These are phyloP conservation scores for Xenopus laevis DNA, from an alignment of 2,113 vertebrate genomes.

Conservation along the genomic window DNA sequence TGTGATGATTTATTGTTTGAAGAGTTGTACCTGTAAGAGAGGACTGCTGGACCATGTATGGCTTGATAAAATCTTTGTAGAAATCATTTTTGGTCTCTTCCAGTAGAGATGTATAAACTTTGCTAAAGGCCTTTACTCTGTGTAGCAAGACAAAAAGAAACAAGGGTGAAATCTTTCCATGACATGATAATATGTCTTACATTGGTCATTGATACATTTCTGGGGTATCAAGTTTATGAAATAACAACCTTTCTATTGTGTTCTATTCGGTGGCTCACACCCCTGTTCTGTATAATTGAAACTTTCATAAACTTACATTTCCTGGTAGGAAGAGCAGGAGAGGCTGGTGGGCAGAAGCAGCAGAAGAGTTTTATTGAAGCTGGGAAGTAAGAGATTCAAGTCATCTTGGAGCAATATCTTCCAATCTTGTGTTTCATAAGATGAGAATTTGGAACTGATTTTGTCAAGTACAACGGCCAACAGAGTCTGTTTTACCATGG, in stretches of 20 bases:
- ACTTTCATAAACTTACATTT: conserved; percentile 8
- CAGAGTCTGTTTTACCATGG: not conserved
- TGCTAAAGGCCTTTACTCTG: conserved; percentile 40
- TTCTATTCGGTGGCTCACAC: not conserved
- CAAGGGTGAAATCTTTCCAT: not conserved
- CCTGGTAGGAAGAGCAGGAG: conserved; percentile 10
- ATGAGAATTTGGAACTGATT: not conserved
- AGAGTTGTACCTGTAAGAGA: not conserved
- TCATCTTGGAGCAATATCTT: not conserved
- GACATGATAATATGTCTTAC: no score
- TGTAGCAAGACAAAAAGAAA: not conserved
- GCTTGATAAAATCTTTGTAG: not conserved
- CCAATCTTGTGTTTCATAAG: conserved; percentile 7
- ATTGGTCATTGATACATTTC: no score
- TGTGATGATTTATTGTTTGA: not conserved
- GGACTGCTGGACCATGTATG: not conserved
- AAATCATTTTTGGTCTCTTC: conserved; percentile 6
- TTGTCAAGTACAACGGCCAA: conserved; percentile 1
- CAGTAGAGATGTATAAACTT: not conserved
- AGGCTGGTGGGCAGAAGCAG: conserved; percentile 2
- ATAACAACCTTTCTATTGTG: not conserved
- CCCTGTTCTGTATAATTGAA: no score
- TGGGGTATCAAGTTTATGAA: no score
- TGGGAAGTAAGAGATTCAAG: not conserved
- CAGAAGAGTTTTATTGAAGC: not conserved